Evolutionary conservation across 2,888 invertebrate species (phyloP).

Genomic region (Scaptomyza cyrtandrae): DNA sequence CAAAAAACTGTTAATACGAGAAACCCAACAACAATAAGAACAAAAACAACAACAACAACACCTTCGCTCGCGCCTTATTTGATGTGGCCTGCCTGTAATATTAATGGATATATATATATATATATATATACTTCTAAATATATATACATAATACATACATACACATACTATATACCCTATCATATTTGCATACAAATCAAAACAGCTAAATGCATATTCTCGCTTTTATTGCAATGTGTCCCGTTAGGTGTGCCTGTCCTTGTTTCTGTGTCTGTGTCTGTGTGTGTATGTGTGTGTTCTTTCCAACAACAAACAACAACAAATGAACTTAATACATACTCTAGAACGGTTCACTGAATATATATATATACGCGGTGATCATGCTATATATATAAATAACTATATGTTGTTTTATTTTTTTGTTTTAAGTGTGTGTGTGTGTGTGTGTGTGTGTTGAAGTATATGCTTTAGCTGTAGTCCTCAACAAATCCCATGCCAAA

Average conservation of each 20-base stretch:
- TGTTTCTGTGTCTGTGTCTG: conserved; percentile 8
- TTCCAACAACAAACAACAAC: conserved; percentile 8
- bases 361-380: conserved; percentile 17
- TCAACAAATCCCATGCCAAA: background rate
- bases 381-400: background rate
- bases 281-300: conserved; percentile 1
- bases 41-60: background rate
- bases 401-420: conserved; percentile 9
- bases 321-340: background rate
- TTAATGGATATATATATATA: conserved; percentile 17
- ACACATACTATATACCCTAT: background rate
- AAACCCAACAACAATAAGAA: conserved; percentile 2
- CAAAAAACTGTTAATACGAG: conserved; percentile 18
- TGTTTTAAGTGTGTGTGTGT: conserved; percentile 17
- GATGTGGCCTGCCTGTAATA: conserved; percentile 56
- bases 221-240: conserved; percentile 12
- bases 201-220: conserved; percentile 27
- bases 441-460: background rate
- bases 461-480: conserved; percentile 10
- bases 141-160: background rate
- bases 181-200: conserved; percentile 8
- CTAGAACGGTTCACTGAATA: conserved; percentile 11
- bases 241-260: conserved; percentile 9
- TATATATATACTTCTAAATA: conserved; percentile 13
- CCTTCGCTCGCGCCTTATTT: conserved; percentile 38